phyloP scores from a whole-genome alignment of 2,113 vertebrate genomes.

The Gymnogyps californianus region DNA sequence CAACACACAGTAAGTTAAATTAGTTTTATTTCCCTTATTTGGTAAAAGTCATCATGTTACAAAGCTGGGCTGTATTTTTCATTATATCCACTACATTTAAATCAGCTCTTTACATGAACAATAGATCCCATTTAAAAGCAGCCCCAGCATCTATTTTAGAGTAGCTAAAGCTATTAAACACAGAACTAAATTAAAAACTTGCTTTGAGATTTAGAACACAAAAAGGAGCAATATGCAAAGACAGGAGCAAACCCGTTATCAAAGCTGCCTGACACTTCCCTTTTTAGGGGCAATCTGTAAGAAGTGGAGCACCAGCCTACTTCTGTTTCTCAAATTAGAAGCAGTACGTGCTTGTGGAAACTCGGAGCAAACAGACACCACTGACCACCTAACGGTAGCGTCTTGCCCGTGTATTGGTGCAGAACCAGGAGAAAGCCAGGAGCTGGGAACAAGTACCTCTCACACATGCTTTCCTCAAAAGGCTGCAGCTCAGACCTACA shows the following conservation, averaged over 20 bases:
- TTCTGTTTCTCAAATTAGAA: neutral
- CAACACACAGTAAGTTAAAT: neutral
- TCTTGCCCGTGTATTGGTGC: rapidly evolving
- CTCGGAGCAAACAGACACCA: neutral
- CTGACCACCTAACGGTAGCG: neutral
- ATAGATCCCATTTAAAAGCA: neutral
- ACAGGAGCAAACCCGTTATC: neutral
- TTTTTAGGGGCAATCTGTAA: neutral
- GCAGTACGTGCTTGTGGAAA: neutral
- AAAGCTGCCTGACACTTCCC: neutral
- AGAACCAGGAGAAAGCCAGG: neutral
- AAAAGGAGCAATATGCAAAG: neutral
- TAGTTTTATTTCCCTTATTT: neutral
- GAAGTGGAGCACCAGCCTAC: neutral
- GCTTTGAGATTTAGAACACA: neutral
- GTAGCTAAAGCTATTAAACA: neutral
- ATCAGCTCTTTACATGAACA: neutral
- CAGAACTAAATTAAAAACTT: neutral
- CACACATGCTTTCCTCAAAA: neutral
- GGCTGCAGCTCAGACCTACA: neutral
- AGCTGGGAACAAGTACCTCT: neutral
- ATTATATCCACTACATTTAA: neutral
- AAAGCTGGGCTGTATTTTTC: neutral
- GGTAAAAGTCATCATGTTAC: neutral
- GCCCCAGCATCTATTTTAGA: neutral